Conservation (phyloP, 1,140 invertebrate genomes). For the Lepeophtheirus salmonis region DNA sequence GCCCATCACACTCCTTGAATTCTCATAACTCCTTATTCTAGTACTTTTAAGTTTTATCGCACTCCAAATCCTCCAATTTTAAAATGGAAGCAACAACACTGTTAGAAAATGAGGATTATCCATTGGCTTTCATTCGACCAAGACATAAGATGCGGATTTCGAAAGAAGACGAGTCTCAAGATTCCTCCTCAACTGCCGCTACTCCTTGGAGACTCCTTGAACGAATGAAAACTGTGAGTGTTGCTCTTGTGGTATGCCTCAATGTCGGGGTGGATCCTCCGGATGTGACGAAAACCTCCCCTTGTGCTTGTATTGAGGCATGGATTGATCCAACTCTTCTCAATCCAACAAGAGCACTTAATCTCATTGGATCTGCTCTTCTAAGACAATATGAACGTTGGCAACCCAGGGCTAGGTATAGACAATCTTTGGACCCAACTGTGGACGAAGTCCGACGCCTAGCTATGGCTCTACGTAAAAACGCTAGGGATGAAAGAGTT, state of each 20-base stretch:
- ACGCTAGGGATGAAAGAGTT: conserved; percentile 95
- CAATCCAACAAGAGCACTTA: conserved; percentile 78
- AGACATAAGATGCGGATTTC: not conserved
- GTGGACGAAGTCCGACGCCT: conserved; percentile 95
- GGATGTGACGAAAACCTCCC: conserved; percentile 88
- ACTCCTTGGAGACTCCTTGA: conserved; percentile 68
- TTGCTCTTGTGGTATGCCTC: conserved; percentile 86
- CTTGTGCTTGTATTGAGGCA: conserved; percentile 82
- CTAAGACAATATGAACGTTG: conserved; percentile 93
- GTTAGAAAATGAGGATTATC: not conserved
- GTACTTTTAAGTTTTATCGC: too few species aligned
- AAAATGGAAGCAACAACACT: not conserved
- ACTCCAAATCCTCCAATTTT: too few species aligned
- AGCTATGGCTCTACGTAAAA: conserved; percentile 78
- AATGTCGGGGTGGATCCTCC: conserved; percentile 98
- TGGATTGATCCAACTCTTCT: conserved; percentile 61
- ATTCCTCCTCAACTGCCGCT: not conserved
- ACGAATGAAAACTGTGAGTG: conserved; percentile 97
- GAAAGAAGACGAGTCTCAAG: not conserved
- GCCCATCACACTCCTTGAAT: not conserved
- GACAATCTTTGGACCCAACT: conserved; percentile 88
- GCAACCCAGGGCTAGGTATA: conserved; percentile 90
- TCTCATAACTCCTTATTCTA: not conserved
- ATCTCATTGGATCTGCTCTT: conserved; percentile 70
- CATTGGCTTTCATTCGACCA: not conserved